A percentile compares a stretch with the other conserved stretches of the same genome.
phyloP scores from a whole-genome alignment of 2,888 invertebrate species.

The Pheosia tremula region DNA sequence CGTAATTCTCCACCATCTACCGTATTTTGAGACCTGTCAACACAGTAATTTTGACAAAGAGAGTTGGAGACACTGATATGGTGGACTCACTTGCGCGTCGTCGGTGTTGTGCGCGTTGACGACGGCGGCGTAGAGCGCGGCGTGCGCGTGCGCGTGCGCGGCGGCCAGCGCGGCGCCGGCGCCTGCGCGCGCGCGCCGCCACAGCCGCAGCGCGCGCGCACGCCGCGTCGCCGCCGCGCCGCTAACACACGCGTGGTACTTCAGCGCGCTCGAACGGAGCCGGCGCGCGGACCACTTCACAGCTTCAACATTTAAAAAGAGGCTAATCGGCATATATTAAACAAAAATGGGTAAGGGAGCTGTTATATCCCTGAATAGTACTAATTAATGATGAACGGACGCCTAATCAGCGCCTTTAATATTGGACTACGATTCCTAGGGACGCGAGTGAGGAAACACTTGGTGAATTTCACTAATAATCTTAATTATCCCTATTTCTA shows the following conservation, averaged over 20 bases:
- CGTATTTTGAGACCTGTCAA: too few species aligned
- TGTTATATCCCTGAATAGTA: too few species aligned
- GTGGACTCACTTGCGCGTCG: constrained; percentile 51
- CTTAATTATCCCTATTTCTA: too few species aligned
- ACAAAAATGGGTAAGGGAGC: background rate
- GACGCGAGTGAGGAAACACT: too few species aligned
- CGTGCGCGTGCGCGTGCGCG: constrained; percentile 21
- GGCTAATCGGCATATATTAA: background rate
- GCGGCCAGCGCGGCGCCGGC: constrained; percentile 26
- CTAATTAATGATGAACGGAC: too few species aligned
- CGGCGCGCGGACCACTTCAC: constrained; percentile 39
- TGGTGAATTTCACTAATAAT: too few species aligned
- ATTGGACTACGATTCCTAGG: too few species aligned
- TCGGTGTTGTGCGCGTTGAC: constrained; percentile 27
- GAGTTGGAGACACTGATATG: too few species aligned
- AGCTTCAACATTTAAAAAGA: constrained; percentile 6
- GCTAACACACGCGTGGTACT: constrained; percentile 9
- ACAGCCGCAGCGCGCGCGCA: constrained; percentile 26
- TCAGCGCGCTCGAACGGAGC: constrained; percentile 17
- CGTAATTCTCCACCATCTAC: too few species aligned
- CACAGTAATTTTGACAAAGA: too few species aligned
- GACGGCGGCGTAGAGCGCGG: constrained; percentile 16
- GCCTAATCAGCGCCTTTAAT: too few species aligned
- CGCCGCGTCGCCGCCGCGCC: constrained; percentile 6
- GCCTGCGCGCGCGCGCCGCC: constrained; percentile 41